Evolutionary conservation across 2,797 vertebrate species (phyloP), one percentile per base, ranked within the genome.

Genomic region (Leucoraja ocellata): DNA sequence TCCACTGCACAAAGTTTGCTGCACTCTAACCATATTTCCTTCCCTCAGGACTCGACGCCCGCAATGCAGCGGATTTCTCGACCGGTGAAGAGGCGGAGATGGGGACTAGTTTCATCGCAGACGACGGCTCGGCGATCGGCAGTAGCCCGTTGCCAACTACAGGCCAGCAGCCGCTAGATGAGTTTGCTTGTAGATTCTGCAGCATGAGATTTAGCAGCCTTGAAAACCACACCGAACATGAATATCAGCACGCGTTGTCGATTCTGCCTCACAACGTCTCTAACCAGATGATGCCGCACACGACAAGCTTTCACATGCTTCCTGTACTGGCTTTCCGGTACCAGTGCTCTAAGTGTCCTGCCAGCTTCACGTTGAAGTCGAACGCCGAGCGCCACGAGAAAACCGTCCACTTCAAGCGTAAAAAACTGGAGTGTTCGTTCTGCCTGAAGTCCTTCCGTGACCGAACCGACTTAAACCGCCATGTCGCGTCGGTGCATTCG

Each of bases 341-440:
- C 96, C 95, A 95, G 93, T 97, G 98, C 95, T 96, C 97, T 86
- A 96, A 95, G 74, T 98, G 97, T 93, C 97, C 97, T 0, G 96
- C 97, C 36, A 97, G 97, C 95, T 98, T 98, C 96, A 97, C 97
- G 0, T 96, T 97, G 93, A 98, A 97, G 94, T 98, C 97, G 93
- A 98, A 97, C 4, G 96, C 97, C 2, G 97, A 98, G 88, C 96
- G 96, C 0, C 97, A 97, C 0, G 95, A 97, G 93, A 97, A 98
- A 96, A 97, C 97, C 91, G 96, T 97, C 94, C 97, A 97, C 95
- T 96, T 95, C 93, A 97, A 97, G 95, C 95, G 96, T 95, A 97
- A 97, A 95, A 97, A 97, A 94, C 97, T 98, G 97, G 96, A 95
- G 94, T 97, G 98, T 79, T 94, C 94, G 74, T 94, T 94, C 95